Conservation (phyloP, 2,113 vertebrate genomes). For the Syrmaticus mikado region DNA sequence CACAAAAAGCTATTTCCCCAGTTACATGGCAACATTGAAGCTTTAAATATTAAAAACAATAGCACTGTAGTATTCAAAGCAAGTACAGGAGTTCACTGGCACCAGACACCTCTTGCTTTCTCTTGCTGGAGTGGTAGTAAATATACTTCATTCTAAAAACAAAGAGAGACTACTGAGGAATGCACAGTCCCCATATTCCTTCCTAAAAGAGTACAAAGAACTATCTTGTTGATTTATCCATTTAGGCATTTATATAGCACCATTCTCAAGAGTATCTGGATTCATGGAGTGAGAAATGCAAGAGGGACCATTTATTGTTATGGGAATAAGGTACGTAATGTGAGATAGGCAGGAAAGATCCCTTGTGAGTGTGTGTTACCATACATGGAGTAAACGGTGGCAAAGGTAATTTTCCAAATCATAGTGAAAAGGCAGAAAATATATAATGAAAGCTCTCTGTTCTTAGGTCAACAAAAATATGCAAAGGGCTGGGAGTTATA, state of each 20-base stretch:
- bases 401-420: background rate
- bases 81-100: slow-evolving; percentile 52
- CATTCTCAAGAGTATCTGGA: background rate
- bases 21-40: slow-evolving; percentile 38
- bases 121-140: slow-evolving; percentile 17
- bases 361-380: background rate
- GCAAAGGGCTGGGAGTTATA: background rate
- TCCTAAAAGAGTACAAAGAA: background rate
- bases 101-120: slow-evolving; percentile 4
- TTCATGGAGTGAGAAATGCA: slow-evolving; percentile 4
- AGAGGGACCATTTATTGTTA: slow-evolving; percentile 23
- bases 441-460: background rate
- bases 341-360: background rate
- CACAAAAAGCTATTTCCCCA: slow-evolving; percentile 42
- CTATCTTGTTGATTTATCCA: slow-evolving; percentile 31
- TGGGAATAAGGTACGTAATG: slow-evolving; percentile 28
- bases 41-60: slow-evolving; percentile 73
- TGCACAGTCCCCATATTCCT: slow-evolving; percentile 3
- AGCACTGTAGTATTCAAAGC: slow-evolving; percentile 37
- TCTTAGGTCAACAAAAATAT: slow-evolving; percentile 25
- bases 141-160: slow-evolving; percentile 31
- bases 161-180: slow-evolving; percentile 5
- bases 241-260: slow-evolving; percentile 35
- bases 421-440: background rate
- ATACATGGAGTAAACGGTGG: background rate